Base-by-base conservation (phyloP, 2,113 vertebrate genomes). In the Calyptomena viridis region DNA sequence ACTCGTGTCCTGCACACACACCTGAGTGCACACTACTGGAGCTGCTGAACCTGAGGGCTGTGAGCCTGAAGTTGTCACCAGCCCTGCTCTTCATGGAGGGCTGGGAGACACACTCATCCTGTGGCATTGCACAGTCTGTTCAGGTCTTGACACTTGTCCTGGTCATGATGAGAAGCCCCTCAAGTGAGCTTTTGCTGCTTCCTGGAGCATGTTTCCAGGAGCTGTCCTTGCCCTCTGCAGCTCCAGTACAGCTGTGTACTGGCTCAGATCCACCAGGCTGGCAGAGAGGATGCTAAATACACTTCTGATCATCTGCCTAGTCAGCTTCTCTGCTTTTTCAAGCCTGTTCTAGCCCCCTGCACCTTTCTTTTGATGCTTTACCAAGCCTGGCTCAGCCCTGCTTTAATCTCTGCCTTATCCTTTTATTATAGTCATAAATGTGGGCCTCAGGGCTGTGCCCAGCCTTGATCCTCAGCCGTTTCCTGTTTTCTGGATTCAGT, bases 311-410 rank as follows among this genome's bases (percentile, higher is more conserved):
- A 78, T 93, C 83, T 93, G 91, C 95, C 80, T 89, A 81, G 79
- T 92, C 76, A 92, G 72, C 96, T 88, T 55, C 74, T 83, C 83
- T 89, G 55, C 22, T 87, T 69, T 87, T 93, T 94, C 91, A 95
- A 96, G 94, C 89, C 94, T 58, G 53, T 81, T 95, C 93, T 97
- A 91, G 93, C 84, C 89, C 91, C 56, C 44, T 72, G 69, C 81
- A 91, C 93, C 87, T 95, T 92, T 84, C 91, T 84, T 94, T 95
- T 96, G 91, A 94, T 95, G 91, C 94, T 82, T 53, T 92, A 84
- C 95, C 94, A 95, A 75, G 81, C 84, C 76, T 94, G 94, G 68
- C 64, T 94, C 86, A 89, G 83, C 89, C 37, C 58, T 78, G 56
- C 74, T 60, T 94, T 96, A 71, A 87, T 94, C 62, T 91, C 84